Percentiles rank a stretch among this genome's conserved stretches.
Evolutionary conservation across 1,140 invertebrate species (phyloP).

Genomic region (Xylocopa sonorina): DNA sequence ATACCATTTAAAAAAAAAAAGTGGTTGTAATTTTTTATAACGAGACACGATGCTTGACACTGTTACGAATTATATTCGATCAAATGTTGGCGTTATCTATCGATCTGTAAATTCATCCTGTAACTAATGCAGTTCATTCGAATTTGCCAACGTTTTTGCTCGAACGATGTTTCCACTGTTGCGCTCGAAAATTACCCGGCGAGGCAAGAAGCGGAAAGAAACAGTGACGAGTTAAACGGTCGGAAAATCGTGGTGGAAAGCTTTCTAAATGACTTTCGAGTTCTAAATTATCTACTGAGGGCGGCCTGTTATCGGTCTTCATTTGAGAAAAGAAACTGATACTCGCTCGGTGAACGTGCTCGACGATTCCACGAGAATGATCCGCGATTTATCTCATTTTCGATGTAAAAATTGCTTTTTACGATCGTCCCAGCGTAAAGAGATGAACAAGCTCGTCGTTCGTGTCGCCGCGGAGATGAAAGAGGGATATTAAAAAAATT

Average conservation of each 20-base stretch:
- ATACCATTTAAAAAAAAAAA: constrained; percentile 16
- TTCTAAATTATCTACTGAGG: constrained; percentile 32
- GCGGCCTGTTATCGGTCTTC: too few species aligned
- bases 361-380: background rate
- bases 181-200: too few species aligned
- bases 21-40: constrained; percentile 24
- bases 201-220: background rate
- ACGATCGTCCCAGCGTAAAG: background rate
- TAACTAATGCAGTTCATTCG: background rate
- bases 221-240: constrained; percentile 13
- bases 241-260: constrained; percentile 22
- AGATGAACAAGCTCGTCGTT: background rate
- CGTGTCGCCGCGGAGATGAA: background rate
- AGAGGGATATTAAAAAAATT: background rate
- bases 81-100: background rate
- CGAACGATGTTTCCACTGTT: background rate
- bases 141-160: background rate
- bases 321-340: background rate
- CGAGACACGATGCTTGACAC: background rate
- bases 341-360: background rate
- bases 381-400: background rate
- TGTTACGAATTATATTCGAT: background rate
- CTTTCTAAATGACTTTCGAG: constrained; percentile 15
- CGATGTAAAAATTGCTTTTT: background rate
- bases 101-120: background rate